phyloP scores from a whole-genome alignment of 2,113 vertebrate species.

The Rhynchopsitta pachyrhyncha region DNA sequence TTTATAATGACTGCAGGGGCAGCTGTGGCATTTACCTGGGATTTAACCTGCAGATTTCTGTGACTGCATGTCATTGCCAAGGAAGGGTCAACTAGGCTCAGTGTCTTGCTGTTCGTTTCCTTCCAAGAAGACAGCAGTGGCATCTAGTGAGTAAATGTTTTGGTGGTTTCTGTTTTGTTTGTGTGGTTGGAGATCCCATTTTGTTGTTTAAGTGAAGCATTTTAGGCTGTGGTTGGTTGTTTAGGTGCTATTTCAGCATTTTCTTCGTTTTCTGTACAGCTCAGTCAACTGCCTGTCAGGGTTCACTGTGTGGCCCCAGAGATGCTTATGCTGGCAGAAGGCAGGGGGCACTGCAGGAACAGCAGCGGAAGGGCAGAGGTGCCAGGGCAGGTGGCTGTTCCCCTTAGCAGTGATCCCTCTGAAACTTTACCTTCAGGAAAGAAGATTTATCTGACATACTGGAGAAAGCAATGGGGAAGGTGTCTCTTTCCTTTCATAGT shows the following conservation, averaged over 20 bases:
- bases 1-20: neutral
- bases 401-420: neutral
- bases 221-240: neutral
- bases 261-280: neutral
- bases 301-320: neutral
- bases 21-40: neutral
- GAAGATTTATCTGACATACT: neutral
- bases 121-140: neutral
- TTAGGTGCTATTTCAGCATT: neutral
- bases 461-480: neutral
- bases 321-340: neutral
- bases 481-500: neutral
- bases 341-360: constrained; percentile 25
- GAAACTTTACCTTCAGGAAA: neutral
- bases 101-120: neutral
- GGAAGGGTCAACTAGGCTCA: neutral
- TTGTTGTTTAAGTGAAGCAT: neutral
- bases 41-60: neutral
- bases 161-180: neutral
- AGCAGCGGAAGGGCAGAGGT: neutral
- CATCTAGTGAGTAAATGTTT: neutral
- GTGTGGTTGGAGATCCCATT: neutral
- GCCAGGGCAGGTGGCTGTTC: neutral
- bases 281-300: fast-evolving
- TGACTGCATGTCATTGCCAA: neutral